Evolutionary conservation across 2,113 vertebrate species (phyloP), one percentile per base, ranked within the genome.

Genomic region (Brachyistius frenatus): DNA sequence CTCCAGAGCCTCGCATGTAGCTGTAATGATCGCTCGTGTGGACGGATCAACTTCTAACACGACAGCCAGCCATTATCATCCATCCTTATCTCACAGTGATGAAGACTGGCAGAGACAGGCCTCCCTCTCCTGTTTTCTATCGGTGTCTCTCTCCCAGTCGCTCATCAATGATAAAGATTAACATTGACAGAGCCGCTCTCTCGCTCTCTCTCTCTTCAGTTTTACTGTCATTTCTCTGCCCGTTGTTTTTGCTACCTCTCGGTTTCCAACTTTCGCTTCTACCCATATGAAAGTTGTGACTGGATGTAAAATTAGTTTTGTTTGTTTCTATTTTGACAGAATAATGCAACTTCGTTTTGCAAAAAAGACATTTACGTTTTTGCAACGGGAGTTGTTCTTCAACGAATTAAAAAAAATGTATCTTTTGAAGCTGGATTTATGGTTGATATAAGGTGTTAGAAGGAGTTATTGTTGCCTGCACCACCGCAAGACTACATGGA

Each of bases 71-170:
- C 44, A 53, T 81, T 49, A 78, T 52, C 69, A 50, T 65, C 73
- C 73, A 60, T 77, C 67, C 65, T 71, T 32, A 47, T 79, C 58
- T 61, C 54, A 44, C 60, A 35, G 35, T 71, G 77, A 81, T 49
- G 36, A 63, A 11, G 44, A 78, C 8, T 41, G 55, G 61, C 69
- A 47, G 53, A 32, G 74, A 74, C 73, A 55, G 30, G 58, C 16
- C 58, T 36, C 53, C 31, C 2, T 64, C 49, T 35, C 49, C 32
- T 15, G 67, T 36, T 23, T 66, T 66, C 55, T 30, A 39, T 33
- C 39, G 2, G 35, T 32, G 37, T 33, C 55, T 64, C 23, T 35
- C 72, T 52, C n/a, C 32, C 56, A 15, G 56, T n/a, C 5, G 16
- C 57, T 65, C 65, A 46, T 54, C 39, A 71, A 52, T 72, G 72